Evolutionary conservation across 1,140 invertebrate species (phyloP).

Genomic region (Neodiprion virginianus): DNA sequence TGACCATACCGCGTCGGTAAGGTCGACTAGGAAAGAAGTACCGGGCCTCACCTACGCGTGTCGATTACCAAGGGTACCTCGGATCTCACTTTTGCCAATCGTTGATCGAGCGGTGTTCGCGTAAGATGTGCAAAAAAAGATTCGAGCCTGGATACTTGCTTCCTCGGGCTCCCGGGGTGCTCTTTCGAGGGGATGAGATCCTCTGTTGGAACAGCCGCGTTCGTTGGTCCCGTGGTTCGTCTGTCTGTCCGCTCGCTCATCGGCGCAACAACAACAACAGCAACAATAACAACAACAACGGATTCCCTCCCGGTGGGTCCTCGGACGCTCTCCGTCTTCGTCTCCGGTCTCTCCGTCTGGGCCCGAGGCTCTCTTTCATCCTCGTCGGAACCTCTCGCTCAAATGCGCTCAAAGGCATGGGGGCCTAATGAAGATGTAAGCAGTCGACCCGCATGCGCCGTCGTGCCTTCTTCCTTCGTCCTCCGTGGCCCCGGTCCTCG

Average conservation of each 20-base stretch:
- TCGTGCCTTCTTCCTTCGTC: constrained; percentile 46
- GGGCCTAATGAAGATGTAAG: constrained; percentile 63
- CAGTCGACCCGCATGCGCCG: constrained; percentile 56
- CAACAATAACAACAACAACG: constrained; percentile 54
- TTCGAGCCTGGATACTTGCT: too few species aligned
- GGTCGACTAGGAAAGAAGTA: too few species aligned
- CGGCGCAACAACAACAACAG: constrained; percentile 57
- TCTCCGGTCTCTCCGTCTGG: constrained; percentile 10
- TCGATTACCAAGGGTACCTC: too few species aligned
- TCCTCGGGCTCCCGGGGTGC: too few species aligned
- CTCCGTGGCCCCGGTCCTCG: constrained; percentile 43
- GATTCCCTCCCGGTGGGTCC: constrained; percentile 60
- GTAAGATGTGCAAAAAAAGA: too few species aligned
- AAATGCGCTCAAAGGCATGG: constrained; percentile 40
- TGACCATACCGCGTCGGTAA: too few species aligned
- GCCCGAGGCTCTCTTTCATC: constrained; percentile 13
- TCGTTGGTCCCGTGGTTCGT: constrained; percentile 39
- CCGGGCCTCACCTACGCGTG: too few species aligned
- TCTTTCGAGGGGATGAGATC: constrained; percentile 48
- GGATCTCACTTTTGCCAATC: too few species aligned
- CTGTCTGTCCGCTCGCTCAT: constrained; percentile 43
- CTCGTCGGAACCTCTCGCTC: constrained; percentile 29
- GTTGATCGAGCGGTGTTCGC: too few species aligned
- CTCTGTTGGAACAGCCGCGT: constrained; percentile 57
- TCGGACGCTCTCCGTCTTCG: constrained; percentile 39